Conservation (phyloP, 2,888 invertebrate genomes). For the Temnothorax rugatulus region DNA sequence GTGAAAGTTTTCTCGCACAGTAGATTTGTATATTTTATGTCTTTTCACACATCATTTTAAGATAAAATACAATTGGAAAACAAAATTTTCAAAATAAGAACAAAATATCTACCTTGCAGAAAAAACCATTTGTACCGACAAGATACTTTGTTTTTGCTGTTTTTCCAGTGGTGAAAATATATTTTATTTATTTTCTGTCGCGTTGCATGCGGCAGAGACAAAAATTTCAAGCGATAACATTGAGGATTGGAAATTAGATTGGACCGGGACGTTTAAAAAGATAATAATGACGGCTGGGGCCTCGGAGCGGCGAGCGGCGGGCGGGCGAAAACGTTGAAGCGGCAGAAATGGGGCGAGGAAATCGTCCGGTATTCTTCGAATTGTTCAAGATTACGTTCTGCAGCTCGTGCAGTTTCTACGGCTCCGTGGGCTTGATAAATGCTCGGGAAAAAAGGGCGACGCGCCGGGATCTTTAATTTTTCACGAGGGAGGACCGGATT, state of each 20-base stretch:
- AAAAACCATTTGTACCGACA: background rate
- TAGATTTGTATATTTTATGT: conserved; percentile 15
- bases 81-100: background rate
- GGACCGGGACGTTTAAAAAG: conserved; percentile 42
- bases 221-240: conserved; percentile 35
- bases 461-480: conserved; percentile 79
- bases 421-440: conserved; percentile 81
- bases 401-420: conserved; percentile 80
- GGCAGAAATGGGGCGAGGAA: conserved; percentile 67
- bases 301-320: conserved; percentile 37
- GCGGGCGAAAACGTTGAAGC: conserved; percentile 63
- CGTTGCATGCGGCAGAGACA: conserved; percentile 4
- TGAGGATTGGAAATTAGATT: conserved; percentile 54
- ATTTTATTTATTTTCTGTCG: background rate
- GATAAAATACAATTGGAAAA: background rate
- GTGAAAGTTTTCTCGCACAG: background rate
- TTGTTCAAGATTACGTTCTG: conserved; percentile 83
- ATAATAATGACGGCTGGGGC: conserved; percentile 51
- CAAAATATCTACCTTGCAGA: background rate
- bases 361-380: conserved; percentile 79
- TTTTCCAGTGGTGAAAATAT: background rate
- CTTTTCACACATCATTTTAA: conserved; percentile 2
- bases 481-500: conserved; percentile 69
- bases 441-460: conserved; percentile 71
- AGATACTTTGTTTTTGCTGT: background rate